A percentile compares a stretch with the other conserved stretches of the same genome.
These are phyloP conservation scores for Podarcis raffonei DNA, from an alignment of 2,113 vertebrate genomes.

Conservation along the genomic window DNA sequence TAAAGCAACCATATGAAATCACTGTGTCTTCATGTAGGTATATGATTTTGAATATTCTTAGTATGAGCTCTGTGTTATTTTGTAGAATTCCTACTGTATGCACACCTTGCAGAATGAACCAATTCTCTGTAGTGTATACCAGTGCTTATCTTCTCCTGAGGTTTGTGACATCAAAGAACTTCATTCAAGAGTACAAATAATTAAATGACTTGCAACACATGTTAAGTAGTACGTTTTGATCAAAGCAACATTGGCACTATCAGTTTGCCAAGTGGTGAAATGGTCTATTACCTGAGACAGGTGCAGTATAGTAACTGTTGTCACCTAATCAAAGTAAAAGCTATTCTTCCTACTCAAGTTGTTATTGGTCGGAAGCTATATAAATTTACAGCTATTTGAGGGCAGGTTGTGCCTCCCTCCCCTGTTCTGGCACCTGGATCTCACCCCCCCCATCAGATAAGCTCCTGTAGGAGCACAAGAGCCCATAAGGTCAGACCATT, in stretches of 20 bases:
- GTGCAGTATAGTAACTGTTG: constrained; percentile 35
- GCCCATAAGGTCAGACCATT: not conserved
- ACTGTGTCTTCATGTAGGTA: not conserved
- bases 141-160: constrained; percentile 41
- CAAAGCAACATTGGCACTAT: constrained; percentile 54
- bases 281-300: constrained; percentile 21
- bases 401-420: not conserved
- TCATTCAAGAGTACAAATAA: constrained; percentile 58
- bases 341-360: constrained; percentile 62
- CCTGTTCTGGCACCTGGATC: not conserved
- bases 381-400: constrained; percentile 41
- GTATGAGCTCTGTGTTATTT: constrained; percentile 6
- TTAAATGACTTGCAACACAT: constrained; percentile 60
- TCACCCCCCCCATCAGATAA: not conserved
- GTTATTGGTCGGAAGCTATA: not conserved
- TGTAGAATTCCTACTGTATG: not conserved
- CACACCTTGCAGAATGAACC: constrained; percentile 32
- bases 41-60: not conserved
- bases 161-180: constrained; percentile 63
- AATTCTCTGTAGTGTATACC: constrained; percentile 25
- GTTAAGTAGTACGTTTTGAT: constrained; percentile 53
- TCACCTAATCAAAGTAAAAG: constrained; percentile 50
- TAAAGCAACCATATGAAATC: not conserved
- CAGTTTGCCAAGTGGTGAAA: constrained; percentile 33
- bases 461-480: too few relatives aligned